Evolutionary conservation across 2,113 vertebrate species (phyloP).

Genomic region (Myotis yumanensis): DNA sequence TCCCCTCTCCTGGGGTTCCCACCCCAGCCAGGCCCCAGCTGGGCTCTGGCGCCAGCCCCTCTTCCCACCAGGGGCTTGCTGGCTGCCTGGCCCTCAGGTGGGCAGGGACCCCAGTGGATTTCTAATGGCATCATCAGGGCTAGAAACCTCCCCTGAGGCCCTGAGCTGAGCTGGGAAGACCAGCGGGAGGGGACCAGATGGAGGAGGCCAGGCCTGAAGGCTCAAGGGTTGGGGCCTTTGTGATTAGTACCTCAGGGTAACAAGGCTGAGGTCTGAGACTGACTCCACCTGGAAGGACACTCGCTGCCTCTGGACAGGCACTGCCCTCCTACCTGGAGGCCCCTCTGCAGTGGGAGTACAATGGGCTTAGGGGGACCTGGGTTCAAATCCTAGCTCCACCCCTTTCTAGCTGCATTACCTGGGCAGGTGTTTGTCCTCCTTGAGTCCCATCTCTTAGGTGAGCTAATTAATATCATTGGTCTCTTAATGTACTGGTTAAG

Average conservation of each 20-base stretch:
- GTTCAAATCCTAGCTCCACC: neutral
- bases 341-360: neutral
- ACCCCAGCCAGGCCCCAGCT: conserved; percentile 63
- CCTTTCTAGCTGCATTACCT: neutral
- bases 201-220: neutral
- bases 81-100: conserved; percentile 49
- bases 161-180: neutral
- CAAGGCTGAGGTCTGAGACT: neutral
- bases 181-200: neutral
- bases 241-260: neutral
- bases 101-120: neutral
- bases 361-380: neutral
- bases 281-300: neutral
- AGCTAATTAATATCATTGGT: conserved; percentile 44
- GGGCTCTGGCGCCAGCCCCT: conserved; percentile 51
- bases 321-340: neutral
- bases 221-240: neutral
- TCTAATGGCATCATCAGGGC: conserved; percentile 60
- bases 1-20: conserved; percentile 45
- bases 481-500: neutral
- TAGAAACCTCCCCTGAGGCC: conserved; percentile 31
- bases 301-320: fast-evolving
- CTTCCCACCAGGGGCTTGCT: neutral
- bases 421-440: neutral
- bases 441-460: conserved; percentile 17